A percentile compares a stretch with the other conserved stretches of the same genome.
Conservation (phyloP, 2,113 vertebrate genomes). For the Merops nubicus region DNA sequence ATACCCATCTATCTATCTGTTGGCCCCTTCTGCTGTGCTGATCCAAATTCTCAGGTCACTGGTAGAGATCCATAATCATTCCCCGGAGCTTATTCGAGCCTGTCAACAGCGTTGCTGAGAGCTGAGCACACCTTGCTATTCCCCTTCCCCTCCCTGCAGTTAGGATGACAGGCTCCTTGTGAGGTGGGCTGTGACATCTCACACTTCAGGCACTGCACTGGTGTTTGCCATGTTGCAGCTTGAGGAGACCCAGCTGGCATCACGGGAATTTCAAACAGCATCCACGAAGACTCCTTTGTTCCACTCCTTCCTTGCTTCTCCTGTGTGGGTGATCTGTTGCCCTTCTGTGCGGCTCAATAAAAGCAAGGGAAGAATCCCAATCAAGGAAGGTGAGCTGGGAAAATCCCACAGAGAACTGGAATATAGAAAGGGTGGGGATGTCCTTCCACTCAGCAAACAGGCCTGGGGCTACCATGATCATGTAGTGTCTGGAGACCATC, state of each 20-base stretch:
- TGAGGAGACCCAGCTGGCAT: neutral
- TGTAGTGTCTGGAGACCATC: neutral
- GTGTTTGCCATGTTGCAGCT: neutral
- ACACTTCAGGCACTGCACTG: neutral
- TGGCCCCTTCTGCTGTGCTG: neutral
- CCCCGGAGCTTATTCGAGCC: neutral
- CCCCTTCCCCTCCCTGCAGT: neutral
- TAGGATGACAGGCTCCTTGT: neutral
- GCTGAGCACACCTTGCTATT: neutral
- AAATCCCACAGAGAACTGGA: neutral
- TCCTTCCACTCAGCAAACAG: neutral
- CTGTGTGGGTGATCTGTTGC: neutral
- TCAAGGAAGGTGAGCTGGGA: neutral
- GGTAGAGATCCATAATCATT: neutral
- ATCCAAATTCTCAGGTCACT: neutral
- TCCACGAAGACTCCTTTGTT: neutral
- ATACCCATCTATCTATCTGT: neutral
- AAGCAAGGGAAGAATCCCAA: neutral
- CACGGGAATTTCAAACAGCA: constrained; percentile 9
- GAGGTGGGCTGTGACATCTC: neutral
- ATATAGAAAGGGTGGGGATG: neutral
- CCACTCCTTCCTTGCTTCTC: neutral
- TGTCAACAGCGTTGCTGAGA: neutral
- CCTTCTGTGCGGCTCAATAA: neutral
- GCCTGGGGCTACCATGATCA: neutral